phyloP scores from a whole-genome alignment of 2,113 vertebrate genomes.

The Marcusenius ussheri region DNA sequence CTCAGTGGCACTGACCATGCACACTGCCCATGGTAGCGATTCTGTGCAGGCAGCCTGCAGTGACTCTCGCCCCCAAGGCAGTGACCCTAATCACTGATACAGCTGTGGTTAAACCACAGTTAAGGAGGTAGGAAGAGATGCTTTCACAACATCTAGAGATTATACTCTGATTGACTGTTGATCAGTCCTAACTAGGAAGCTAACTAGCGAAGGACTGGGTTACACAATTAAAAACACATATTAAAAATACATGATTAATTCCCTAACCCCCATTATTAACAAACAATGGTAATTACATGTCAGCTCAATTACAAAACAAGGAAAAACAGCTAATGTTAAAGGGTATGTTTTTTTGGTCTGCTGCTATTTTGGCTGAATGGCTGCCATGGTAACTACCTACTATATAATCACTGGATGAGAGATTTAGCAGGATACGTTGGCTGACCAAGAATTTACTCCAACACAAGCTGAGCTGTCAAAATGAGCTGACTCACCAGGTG shows the following conservation, averaged over 20 bases:
- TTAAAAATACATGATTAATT: neutral
- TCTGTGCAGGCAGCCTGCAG: neutral
- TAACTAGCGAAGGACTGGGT: neutral
- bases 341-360: neutral
- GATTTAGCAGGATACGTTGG: neutral
- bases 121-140: neutral
- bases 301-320: neutral
- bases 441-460: neutral
- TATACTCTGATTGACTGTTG: neutral
- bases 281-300: neutral
- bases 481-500: neutral
- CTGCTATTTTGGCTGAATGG: neutral
- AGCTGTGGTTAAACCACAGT: neutral
- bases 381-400: neutral
- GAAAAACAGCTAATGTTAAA: neutral
- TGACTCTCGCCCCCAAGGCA: neutral
- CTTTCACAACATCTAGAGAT: neutral
- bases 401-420: neutral
- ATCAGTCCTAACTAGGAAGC: neutral
- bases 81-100: neutral
- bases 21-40: neutral
- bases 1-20: neutral
- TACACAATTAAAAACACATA: neutral
- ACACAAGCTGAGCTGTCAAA: neutral
- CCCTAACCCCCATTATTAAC: neutral